A percentile compares a stretch with the other conserved stretches of the same genome.
Evolutionary conservation across 2,888 invertebrate genomes (phyloP).

Genomic region (Conomelus anceps): DNA sequence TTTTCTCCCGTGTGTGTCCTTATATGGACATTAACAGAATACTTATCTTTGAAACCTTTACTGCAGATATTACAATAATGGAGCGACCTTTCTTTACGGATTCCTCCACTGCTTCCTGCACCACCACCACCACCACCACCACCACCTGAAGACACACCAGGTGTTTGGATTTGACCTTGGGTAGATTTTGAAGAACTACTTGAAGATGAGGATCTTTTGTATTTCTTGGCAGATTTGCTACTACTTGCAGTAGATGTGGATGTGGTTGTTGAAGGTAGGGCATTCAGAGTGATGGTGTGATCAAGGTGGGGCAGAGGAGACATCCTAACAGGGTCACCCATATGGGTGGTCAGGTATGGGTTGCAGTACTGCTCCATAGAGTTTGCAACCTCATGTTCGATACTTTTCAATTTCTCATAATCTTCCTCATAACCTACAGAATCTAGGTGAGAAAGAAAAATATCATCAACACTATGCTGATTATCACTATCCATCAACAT

Average conservation of each 20-base stretch:
- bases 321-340: constrained; percentile 47
- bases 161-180: constrained; percentile 38
- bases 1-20: constrained; percentile 97
- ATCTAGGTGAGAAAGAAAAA: constrained; percentile 60
- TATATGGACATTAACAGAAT: constrained; percentile 96
- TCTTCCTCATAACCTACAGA: constrained; percentile 63
- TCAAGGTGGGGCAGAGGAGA: constrained; percentile 44
- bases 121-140: constrained; percentile 36
- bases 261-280: constrained; percentile 55
- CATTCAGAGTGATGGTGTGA: constrained; percentile 49
- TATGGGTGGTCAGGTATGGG: constrained; percentile 42
- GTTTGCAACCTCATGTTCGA: constrained; percentile 74
- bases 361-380: constrained; percentile 51
- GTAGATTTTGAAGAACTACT: constrained; percentile 39
- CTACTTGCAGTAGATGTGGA: constrained; percentile 41
- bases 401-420: constrained; percentile 75
- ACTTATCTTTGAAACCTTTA: constrained; percentile 91
- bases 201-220: constrained; percentile 47
- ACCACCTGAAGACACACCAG: constrained; percentile 39
- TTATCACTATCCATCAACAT: constrained; percentile 47
- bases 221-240: constrained; percentile 51
- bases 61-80: constrained; percentile 91
- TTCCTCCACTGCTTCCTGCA: constrained; percentile 35
- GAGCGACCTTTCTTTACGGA: constrained; percentile 69
- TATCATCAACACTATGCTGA: constrained; percentile 61